Base-by-base conservation (phyloP, 2,888 invertebrate species). In the Euproctis similis region DNA sequence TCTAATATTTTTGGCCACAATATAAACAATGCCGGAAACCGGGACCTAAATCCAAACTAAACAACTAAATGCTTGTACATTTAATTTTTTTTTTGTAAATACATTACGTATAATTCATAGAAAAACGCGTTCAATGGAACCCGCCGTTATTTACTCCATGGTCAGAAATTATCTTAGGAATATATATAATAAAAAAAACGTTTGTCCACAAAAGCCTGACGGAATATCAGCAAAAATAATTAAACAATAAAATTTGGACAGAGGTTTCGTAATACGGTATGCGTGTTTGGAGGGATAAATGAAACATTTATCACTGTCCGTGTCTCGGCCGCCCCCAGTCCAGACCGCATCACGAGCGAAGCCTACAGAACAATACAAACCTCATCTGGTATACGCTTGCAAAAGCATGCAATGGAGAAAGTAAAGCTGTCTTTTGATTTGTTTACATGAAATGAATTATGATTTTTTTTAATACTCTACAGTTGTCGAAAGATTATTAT, bases 261-360 rank as follows among this genome's bases (percentile, higher is more conserved):
- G 58, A 64, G 62, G 62, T 68, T 70, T 67, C 59, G 50, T 53
- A 54, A 35, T 61, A 57, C 50, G 54, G 46, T 47, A 44, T n/a
- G 51, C 53, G 51, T 61, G 59, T 57, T 64, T 58, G 61, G 57
- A 60, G 62, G 50, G 59, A 72, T 71, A 70, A 76, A 76, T 77
- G 70, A 69, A 72, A 70, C 76, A 80, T 80, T 80, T 70, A 75
- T 80, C 78, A 76, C 54, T 72, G 81, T 78, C 80, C 53, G 49
- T 59, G 40, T 68, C 61, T 53, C 63, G 60, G 60, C 61, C 58
- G 58, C 55, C 55, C 34, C 31, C 50, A 41, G 38, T 39, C 43
- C 51, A n/a, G 51, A 55, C 59, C 59, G 52, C 58, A 62, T 58
- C 60, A 65, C 59, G 56, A 53, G 62, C 59, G 37, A n/a, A n/a